Evolutionary conservation across 2,113 vertebrate species (phyloP), one percentile per base, ranked within the genome.

Genomic region (Zapornia atra): DNA sequence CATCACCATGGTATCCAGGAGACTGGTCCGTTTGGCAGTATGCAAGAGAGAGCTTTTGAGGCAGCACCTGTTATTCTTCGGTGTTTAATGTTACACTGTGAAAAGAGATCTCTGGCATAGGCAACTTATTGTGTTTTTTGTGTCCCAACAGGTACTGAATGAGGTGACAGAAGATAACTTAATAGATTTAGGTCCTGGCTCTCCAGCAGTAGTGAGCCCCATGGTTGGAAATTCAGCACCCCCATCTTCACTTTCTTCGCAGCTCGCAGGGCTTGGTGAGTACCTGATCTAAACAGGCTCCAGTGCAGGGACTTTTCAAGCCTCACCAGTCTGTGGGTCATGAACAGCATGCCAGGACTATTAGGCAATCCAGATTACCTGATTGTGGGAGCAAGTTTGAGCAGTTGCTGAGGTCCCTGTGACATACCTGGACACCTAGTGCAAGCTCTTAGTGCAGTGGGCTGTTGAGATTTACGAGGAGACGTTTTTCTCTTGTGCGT

Each of bases 151-250:
- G 99, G 99, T 99, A 18, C 98, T 99, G 96, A 99, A 97, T 11
- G 99, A 99, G 72, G 99, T 99, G 15, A 99, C 99, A 3, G 99
- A 99, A 93, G 99, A 99, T 97, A 99, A 99, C 96, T 98, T 99
- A 90, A 99, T 99, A 95, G 99, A 99, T 96, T 98, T 99, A 77
- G 99, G 99, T 57, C 99, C 99, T 1, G 99, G 99, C 50, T 99
- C 99, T 73, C 99, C 99, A 5, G 99, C 99, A 1, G 99, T 99
- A 83, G 98, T 99, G 97, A 99, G 99, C 97, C 99, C 99, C 19
- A 98, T 99, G 98, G 97, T 98, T 0, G 99, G 97, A 57, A 97
- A 94, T 69, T 98, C 97, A 15, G 98, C 98, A 16, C 98, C 99
- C 9, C 98, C 98, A 0, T 96, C 99, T 44, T 98, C 98, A 5